phyloP scores from a whole-genome alignment of 2,888 invertebrate species.

The Diabrotica balteata region DNA sequence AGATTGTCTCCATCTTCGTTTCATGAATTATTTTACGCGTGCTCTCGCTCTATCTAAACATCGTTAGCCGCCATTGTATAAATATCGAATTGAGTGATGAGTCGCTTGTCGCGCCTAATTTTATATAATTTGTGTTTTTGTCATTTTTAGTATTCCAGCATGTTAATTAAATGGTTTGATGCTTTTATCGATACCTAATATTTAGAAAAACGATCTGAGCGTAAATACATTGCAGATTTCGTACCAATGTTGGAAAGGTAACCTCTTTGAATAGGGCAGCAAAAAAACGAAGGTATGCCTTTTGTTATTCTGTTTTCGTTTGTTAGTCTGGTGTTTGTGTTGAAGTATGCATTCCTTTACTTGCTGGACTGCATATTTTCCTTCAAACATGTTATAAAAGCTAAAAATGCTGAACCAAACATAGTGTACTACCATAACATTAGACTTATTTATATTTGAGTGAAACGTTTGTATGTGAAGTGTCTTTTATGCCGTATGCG shows the following conservation, averaged over 20 bases:
- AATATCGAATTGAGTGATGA: constrained; percentile 45
- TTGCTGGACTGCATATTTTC: background rate
- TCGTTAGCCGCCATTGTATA: constrained; percentile 54
- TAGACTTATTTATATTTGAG: background rate
- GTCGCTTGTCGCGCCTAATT: constrained; percentile 46
- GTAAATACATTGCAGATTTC: constrained; percentile 21
- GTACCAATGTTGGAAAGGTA: constrained; percentile 40
- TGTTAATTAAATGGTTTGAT: constrained; percentile 26
- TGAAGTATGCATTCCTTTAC: background rate
- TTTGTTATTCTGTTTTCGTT: constrained; percentile 27
- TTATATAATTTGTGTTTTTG: constrained; percentile 44
- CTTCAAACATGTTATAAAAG: constrained; percentile 2
- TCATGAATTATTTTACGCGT: constrained; percentile 6
- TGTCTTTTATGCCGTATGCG: no score
- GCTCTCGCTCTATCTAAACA: constrained; percentile 53
- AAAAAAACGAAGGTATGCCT: constrained; percentile 30
- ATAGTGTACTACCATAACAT: constrained; percentile 9
- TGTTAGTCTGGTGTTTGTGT: constrained; percentile 11
- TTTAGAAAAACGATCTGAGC: constrained; percentile 20
- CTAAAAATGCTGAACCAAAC: constrained; percentile 1
- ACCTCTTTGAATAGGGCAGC: constrained; percentile 35
- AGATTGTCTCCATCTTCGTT: constrained; percentile 25
- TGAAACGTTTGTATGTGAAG: no score
- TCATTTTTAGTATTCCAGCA: constrained; percentile 27
- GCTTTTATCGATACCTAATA: constrained; percentile 30